These are phyloP conservation scores for Silurus lanzhouensis DNA, from an alignment of 2,797 vertebrate genomes.

Conservation along the genomic window DNA sequence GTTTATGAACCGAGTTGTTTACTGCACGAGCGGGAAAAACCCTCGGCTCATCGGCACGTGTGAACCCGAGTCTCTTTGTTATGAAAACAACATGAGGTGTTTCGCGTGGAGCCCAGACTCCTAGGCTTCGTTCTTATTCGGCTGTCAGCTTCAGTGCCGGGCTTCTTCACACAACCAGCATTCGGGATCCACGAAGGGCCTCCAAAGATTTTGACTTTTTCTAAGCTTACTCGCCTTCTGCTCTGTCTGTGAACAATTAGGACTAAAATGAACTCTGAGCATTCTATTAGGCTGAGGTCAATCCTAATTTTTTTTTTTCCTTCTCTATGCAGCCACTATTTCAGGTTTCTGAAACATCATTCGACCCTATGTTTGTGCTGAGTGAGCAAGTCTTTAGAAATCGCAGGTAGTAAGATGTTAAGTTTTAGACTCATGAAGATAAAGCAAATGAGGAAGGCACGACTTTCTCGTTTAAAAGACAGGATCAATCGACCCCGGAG, in stretches of 20 bases:
- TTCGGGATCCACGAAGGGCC: not conserved
- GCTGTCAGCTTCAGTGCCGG: slow-evolving; percentile 1
- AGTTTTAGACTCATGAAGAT: not conserved
- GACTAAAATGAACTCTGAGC: not conserved
- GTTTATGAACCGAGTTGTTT: not conserved
- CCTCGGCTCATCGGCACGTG: not conserved
- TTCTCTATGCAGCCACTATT: not conserved
- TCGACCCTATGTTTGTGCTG: slow-evolving; percentile 5
- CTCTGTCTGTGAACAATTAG: slow-evolving; percentile 17
- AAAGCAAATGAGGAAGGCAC: not conserved
- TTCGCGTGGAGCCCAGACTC: slow-evolving; percentile 3
- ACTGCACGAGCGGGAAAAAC: slow-evolving; percentile 3
- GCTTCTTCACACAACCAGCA: slow-evolving; percentile 7
- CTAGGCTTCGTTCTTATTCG: not conserved
- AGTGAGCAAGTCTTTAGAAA: not conserved
- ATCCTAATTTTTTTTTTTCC: not conserved
- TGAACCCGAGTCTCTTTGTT: slow-evolving; percentile 27
- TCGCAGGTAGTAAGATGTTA: not conserved
- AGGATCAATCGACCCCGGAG: not conserved
- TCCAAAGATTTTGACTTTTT: not conserved
- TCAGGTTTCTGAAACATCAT: slow-evolving; percentile 2
- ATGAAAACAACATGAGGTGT: slow-evolving; percentile 20
- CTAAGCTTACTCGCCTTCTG: not conserved
- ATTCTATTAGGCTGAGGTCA: not conserved
- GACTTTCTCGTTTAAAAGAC: not conserved